These are phyloP conservation scores for Sebastes matsubarae DNA, from an alignment of 2,797 vertebrate genomes.

Conservation along the genomic window DNA sequence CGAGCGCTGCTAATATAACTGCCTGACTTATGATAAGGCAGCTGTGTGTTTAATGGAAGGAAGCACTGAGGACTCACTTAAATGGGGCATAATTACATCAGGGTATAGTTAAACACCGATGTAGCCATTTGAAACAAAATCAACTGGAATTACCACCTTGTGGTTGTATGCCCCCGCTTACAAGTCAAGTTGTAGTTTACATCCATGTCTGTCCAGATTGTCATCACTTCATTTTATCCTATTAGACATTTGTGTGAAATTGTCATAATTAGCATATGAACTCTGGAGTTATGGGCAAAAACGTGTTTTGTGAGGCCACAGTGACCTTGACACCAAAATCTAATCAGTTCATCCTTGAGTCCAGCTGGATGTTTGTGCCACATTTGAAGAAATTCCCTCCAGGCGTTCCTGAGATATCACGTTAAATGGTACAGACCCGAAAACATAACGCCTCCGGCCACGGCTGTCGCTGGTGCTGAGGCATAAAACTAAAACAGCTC, in stretches of 20 bases:
- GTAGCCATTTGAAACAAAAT: not conserved
- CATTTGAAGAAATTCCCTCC: too few relatives aligned
- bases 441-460: too few relatives aligned
- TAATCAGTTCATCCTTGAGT: too few relatives aligned
- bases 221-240: not conserved
- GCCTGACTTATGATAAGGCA: slow-evolving; percentile 26
- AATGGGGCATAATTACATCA: slow-evolving; percentile 26
- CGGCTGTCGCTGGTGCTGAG: too few relatives aligned
- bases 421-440: too few relatives aligned
- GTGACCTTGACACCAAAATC: too few relatives aligned
- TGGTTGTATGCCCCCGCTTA: accelerated
- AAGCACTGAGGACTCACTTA: slow-evolving; percentile 3
- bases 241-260: not conserved
- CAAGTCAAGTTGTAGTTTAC: not conserved
- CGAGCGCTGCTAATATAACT: not conserved
- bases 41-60: slow-evolving; percentile 18
- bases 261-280: too few relatives aligned
- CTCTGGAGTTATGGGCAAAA: too few relatives aligned
- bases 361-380: too few relatives aligned
- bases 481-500: not conserved
- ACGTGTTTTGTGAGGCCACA: too few relatives aligned
- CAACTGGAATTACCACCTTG: not conserved
- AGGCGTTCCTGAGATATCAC: too few relatives aligned
- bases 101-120: slow-evolving; percentile 9
- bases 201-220: not conserved